Conservation (phyloP, 2,113 vertebrate genomes). For the Notarius lentiginosus region DNA sequence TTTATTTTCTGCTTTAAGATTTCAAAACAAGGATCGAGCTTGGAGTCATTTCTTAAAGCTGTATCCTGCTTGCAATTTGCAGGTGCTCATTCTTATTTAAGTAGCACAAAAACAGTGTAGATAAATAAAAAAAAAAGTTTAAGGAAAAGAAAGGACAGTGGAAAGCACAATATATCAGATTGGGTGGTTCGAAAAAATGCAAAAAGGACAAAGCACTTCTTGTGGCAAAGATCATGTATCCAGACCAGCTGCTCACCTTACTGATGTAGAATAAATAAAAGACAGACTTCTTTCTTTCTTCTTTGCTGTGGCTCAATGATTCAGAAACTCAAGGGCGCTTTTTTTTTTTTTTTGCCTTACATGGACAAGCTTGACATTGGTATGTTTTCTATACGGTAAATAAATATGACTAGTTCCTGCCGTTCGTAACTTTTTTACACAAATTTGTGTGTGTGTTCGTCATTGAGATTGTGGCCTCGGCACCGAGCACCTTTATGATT, state of each 20-base stretch:
- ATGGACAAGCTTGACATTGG: constrained; percentile 67
- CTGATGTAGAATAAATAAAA: constrained; percentile 4
- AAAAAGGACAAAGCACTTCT: not conserved
- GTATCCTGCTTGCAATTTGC: not conserved
- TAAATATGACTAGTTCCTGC: constrained; percentile 64
- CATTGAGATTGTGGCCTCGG: constrained; percentile 1
- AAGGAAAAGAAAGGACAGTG: not conserved
- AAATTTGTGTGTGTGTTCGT: constrained; percentile 18
- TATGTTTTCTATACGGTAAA: constrained; percentile 51
- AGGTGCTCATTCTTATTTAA: not conserved
- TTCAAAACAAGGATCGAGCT: not conserved
- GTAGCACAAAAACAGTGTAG: not conserved
- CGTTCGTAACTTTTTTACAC: constrained; percentile 66
- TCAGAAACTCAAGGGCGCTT: constrained; percentile 69
- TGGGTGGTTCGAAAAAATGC: not conserved
- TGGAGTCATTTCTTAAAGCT: not conserved
- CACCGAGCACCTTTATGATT: constrained; percentile 17
- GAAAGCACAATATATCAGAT: not conserved
- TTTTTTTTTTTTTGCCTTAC: constrained; percentile 70
- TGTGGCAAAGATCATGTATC: not conserved
- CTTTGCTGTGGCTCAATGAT: constrained; percentile 62
- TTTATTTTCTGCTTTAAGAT: not conserved
- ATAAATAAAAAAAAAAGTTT: not conserved
- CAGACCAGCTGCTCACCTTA: not conserved
- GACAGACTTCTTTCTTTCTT: constrained; percentile 63